phyloP scores from a whole-genome alignment of 2,888 invertebrate genomes.

The Drosophila paramelanica region DNA sequence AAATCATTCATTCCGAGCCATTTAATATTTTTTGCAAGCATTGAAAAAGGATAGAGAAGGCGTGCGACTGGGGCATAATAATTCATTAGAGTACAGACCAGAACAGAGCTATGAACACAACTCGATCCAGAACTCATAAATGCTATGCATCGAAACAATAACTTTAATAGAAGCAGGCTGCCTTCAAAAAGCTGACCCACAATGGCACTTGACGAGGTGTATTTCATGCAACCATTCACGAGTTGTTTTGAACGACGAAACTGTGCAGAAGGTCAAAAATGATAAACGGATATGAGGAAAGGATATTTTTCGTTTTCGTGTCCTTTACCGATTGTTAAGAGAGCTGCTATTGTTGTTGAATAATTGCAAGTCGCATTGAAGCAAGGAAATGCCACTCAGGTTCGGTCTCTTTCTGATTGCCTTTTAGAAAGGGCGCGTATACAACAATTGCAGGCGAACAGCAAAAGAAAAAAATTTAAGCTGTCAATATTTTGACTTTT shows the following conservation, averaged over 20 bases:
- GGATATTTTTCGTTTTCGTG: slow-evolving; percentile 68
- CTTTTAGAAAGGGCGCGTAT: slow-evolving; percentile 19
- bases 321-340: slow-evolving; percentile 62
- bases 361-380: slow-evolving; percentile 71
- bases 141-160: slow-evolving; percentile 65
- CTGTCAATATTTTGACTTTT: slow-evolving; percentile 83
- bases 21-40: slow-evolving; percentile 76
- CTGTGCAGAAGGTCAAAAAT: slow-evolving; percentile 82
- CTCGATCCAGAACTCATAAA: slow-evolving; percentile 57
- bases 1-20: slow-evolving; percentile 82
- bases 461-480: slow-evolving; percentile 69
- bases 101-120: neutral
- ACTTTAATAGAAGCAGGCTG: slow-evolving; percentile 56
- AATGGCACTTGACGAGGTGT: slow-evolving; percentile 35
- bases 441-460: slow-evolving; percentile 54
- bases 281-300: slow-evolving; percentile 82
- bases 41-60: slow-evolving; percentile 31
- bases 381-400: slow-evolving; percentile 34
- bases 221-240: slow-evolving; percentile 1
- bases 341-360: slow-evolving; percentile 65
- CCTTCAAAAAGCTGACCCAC: slow-evolving; percentile 26
- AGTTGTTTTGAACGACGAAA: slow-evolving; percentile 57
- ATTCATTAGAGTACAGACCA: slow-evolving; percentile 69
- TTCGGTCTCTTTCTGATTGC: slow-evolving; percentile 20
- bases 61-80: slow-evolving; percentile 62